Evolutionary conservation across 2,113 vertebrate species (phyloP).

Genomic region (Rhynchopsitta pachyrhyncha): DNA sequence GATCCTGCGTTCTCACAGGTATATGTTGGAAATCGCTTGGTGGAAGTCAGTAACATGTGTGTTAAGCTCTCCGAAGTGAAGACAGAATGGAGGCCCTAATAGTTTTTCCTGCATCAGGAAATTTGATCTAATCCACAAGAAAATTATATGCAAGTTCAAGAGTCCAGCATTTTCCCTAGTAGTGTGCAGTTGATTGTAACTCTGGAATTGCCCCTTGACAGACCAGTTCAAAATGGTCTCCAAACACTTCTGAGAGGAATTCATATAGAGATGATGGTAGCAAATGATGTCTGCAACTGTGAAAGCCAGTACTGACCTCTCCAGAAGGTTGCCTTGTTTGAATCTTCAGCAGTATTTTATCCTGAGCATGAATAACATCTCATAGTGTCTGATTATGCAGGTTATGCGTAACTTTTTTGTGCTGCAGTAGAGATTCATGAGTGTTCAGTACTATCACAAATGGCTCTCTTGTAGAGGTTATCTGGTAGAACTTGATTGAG

Average conservation of each 20-base stretch:
- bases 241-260: not conserved
- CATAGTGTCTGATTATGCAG: not conserved
- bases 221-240: not conserved
- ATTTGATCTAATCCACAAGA: constrained; percentile 52
- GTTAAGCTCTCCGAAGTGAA: constrained; percentile 48
- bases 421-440: not conserved
- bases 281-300: not conserved
- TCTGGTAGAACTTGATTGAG: not conserved
- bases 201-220: not conserved
- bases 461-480: not conserved
- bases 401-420: not conserved
- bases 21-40: constrained; percentile 28
- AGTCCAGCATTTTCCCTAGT: not conserved
- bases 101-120: constrained; percentile 54
- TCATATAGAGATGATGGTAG: not conserved
- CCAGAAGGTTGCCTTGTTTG: not conserved
- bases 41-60: constrained; percentile 17
- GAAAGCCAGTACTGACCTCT: not conserved
- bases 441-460: not conserved
- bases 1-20: constrained; percentile 50
- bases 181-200: not conserved
- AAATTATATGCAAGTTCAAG: constrained; percentile 15
- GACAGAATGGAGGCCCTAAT: constrained; percentile 13
- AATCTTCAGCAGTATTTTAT: not conserved
- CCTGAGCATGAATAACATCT: not conserved